Conservation (phyloP, 2,888 invertebrate species). For the Brachynemurus nebulosus region DNA sequence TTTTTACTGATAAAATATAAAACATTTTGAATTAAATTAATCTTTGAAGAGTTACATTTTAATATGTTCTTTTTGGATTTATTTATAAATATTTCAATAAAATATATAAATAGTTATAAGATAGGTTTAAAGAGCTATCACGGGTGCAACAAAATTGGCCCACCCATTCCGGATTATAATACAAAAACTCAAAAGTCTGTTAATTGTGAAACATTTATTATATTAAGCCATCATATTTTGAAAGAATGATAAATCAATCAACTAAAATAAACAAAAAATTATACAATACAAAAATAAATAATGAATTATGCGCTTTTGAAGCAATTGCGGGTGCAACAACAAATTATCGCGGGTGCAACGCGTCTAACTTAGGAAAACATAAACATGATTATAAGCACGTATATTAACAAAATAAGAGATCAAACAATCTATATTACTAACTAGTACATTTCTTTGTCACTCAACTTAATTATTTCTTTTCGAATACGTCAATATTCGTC, state of each 20-base stretch:
- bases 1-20: slow-evolving; percentile 10
- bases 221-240: slow-evolving; percentile 10
- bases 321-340: too few species aligned
- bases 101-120: slow-evolving; percentile 7
- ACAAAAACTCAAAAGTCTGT: slow-evolving; percentile 11
- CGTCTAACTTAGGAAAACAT: too few species aligned
- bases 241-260: slow-evolving; percentile 9
- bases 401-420: slow-evolving; percentile 16
- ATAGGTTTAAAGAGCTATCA: slow-evolving; percentile 10
- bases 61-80: slow-evolving; percentile 13
- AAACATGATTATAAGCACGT: slow-evolving; percentile 14
- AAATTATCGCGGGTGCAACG: too few species aligned
- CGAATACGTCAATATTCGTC: slow-evolving; percentile 16
- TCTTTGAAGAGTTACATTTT: slow-evolving; percentile 13
- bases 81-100: slow-evolving; percentile 4
- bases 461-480: slow-evolving; percentile 18
- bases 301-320: slow-evolving; percentile 13
- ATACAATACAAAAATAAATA: slow-evolving; percentile 12
- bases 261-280: neutral
- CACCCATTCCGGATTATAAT: slow-evolving; percentile 13
- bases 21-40: slow-evolving; percentile 11
- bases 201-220: too few species aligned
- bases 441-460: slow-evolving; percentile 10
- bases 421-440: slow-evolving; percentile 10
- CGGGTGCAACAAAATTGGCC: too few species aligned